These are phyloP conservation scores for Pituophis catenifer DNA, from an alignment of 2,113 vertebrate species.

Conservation along the genomic window DNA sequence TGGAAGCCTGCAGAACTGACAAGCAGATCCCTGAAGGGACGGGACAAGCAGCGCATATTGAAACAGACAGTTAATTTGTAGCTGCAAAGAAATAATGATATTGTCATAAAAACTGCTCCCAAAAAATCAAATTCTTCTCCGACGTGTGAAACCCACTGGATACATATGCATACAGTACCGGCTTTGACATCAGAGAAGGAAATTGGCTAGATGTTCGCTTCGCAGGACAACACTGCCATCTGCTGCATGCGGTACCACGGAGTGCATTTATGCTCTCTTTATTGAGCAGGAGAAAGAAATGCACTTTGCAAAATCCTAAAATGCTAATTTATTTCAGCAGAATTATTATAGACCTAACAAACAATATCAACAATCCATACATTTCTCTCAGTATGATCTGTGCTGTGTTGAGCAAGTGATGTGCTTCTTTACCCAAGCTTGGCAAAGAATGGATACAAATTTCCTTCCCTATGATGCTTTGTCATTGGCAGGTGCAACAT, in stretches of 20 bases:
- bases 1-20: conserved; percentile 60
- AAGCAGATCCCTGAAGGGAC: conserved; percentile 63
- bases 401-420: neutral
- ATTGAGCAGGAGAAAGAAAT: neutral
- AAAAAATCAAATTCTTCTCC: conserved; percentile 56
- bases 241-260: conserved; percentile 41
- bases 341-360: neutral
- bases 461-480: neutral
- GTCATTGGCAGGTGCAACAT: neutral
- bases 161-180: conserved; percentile 54
- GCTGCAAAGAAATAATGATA: conserved; percentile 68
- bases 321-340: neutral
- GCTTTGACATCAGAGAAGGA: conserved; percentile 5
- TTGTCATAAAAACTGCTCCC: conserved; percentile 65
- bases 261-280: neutral
- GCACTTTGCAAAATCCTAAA: neutral
- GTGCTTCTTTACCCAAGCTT: neutral
- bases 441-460: neutral
- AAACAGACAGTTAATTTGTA: conserved; percentile 69
- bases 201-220: neutral
- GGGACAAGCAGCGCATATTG: conserved; percentile 58
- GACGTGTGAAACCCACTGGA: conserved; percentile 45
- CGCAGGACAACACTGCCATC: conserved; percentile 53
- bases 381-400: neutral
- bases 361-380: neutral